A percentile compares a stretch with the other conserved stretches of the same genome.
phyloP scores from a whole-genome alignment of 2,113 vertebrate species.

The Penelope pileata region DNA sequence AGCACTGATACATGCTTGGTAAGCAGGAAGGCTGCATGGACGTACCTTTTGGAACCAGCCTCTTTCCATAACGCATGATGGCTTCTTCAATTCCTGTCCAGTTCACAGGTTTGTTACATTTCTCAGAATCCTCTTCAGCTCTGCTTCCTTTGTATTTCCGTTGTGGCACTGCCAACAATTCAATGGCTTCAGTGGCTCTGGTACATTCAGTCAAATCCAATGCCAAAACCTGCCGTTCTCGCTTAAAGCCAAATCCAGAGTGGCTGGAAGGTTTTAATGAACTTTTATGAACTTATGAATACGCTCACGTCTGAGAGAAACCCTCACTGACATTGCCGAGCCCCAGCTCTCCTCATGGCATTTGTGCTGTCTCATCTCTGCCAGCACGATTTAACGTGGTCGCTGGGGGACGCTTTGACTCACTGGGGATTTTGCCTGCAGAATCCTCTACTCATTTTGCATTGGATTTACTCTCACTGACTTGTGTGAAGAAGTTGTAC shows the following conservation, averaged over 20 bases:
- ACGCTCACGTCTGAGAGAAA: not conserved
- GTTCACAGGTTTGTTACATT: not conserved
- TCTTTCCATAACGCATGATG: not conserved
- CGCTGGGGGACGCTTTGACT: constrained; percentile 10
- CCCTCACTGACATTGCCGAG: not conserved
- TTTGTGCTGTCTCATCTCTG: not conserved
- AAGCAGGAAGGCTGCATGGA: not conserved
- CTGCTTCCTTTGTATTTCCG: constrained; percentile 11
- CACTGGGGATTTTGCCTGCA: not conserved
- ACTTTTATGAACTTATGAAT: not conserved
- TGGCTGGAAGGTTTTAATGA: not conserved
- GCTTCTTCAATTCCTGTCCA: not conserved
- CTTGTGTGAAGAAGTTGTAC: not conserved
- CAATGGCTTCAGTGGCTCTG: not conserved
- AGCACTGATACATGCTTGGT: too few species aligned
- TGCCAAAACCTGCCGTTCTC: not conserved
- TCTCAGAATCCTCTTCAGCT: constrained; percentile 8
- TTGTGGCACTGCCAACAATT: not conserved
- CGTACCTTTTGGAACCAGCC: constrained; percentile 46
- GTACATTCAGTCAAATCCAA: not conserved
- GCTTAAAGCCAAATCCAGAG: not conserved
- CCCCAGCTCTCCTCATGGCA: not conserved
- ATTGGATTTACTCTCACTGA: not conserved
- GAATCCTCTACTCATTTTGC: not conserved
- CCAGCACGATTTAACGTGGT: not conserved